A percentile compares a stretch with the other conserved stretches of the same genome.
Evolutionary conservation across 2,888 invertebrate genomes (phyloP).

Genomic region (Pharmacophagus antenor): DNA sequence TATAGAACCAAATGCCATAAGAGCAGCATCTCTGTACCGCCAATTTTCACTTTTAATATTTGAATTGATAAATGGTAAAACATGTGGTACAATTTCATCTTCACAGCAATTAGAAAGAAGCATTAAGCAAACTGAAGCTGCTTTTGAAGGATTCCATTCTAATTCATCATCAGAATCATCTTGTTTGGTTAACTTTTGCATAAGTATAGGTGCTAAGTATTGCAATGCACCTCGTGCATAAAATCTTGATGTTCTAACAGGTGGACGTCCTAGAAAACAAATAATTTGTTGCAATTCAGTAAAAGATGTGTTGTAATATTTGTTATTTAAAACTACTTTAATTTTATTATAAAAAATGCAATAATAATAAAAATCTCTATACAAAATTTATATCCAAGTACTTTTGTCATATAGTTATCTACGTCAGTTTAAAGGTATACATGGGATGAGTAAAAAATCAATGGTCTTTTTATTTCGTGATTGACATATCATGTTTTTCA

Average conservation of each 20-base stretch:
- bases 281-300: background rate
- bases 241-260: conserved; percentile 94
- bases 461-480: no score
- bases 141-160: conserved; percentile 99
- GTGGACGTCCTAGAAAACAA: conserved; percentile 92
- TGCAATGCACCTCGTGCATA: conserved; percentile 99
- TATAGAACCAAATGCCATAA: conserved; percentile 98
- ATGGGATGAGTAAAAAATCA: no score
- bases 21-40: conserved; percentile 96
- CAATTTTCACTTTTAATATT: conserved; percentile 97
- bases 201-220: conserved; percentile 95
- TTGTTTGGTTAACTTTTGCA: conserved; percentile 97
- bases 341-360: no score
- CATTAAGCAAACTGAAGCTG: conserved; percentile 99
- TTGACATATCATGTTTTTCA: no score
- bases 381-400: no score
- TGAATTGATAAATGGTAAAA: conserved; percentile 96
- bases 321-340: no score
- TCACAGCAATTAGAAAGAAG: conserved; percentile 98
- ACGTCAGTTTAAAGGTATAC: no score
- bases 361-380: no score
- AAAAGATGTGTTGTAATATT: no score
- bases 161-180: conserved; percentile 99
- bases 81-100: conserved; percentile 96
- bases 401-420: no score